Base-by-base conservation (phyloP, 2,113 vertebrate species). In the Apeltes quadracus region DNA sequence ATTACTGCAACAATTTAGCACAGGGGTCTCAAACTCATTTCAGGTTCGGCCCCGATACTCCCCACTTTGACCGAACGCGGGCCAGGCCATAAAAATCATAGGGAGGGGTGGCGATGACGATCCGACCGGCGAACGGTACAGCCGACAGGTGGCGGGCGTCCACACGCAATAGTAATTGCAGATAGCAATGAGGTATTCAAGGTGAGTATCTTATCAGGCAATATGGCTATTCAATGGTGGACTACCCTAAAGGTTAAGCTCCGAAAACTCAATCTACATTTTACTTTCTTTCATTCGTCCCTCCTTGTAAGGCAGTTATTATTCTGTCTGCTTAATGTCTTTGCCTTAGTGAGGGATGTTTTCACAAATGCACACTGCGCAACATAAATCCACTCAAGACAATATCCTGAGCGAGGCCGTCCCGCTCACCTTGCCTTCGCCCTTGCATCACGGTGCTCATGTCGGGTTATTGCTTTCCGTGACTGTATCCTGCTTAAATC, bases 401-500 rank as follows among this genome's bases (percentile, higher is more conserved):
- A 23, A 39, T 51, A 25, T 51, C 5, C 25, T 1, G 22, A 67
- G 23, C 11, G 15, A 43, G 64, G 27, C 23, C 38, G 25, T 43
- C 36, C 27, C 53, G 22, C 53, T 58, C 27, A 46, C 39, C 13
- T 46, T 43, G 22, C 25, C 32, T 58, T 23, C 9, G 51, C 23
- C 59, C 22, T 11, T 13, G 14, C 55, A 54, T 61, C 25, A 66
- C 72, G 13, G 16, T 57, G 27, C 55, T 20, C 16, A 34, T 41
- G 38, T 38, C 48, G 57, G 27, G 9, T 82, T 74, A 79, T 82
- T 79, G 75, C 50, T 48, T 55, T 66, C n/a, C 18, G 22, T 25
- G 6, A 15, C 22, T 63, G 14, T 39, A 76, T 70, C 48, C 59
- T 27, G 0, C 23, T 54, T 66, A 68, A 76, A 76, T 57, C 76